Base-by-base conservation (phyloP, 2,113 vertebrate genomes). In the Phyllostomus hastatus region DNA sequence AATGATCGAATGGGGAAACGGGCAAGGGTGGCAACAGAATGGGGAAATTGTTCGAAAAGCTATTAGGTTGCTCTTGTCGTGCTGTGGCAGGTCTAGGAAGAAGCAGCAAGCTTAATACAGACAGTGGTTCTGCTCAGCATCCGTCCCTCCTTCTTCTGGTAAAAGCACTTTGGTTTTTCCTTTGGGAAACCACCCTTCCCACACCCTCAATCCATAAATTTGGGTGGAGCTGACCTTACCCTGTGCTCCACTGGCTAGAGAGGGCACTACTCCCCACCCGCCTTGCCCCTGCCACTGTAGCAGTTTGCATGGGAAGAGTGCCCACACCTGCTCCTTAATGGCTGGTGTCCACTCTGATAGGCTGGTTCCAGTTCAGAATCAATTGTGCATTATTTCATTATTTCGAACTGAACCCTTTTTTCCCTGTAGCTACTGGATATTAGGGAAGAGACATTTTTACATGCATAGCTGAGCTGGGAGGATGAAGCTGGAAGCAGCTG, bases 141-240 rank as follows among this genome's bases (percentile, higher is more conserved):
- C 61, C 50, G 26, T 95, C 46, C 88, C 46, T 85, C 16, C 81
- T 92, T 69, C n/a, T 91, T 91, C 93, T 84, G 94, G 66, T 69
- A 94, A 96, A 94, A 88, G 88, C 87, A 95, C 83, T 92, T 81
- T 31, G 69, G 33, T 52, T 95, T 86, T 86, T 95, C 75, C 54
- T 95, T 78, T 70, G 87, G 87, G 90, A 90, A 76, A 81, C 17
- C 43, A 70, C 46, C 57, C 61, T 95, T 4, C 22, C 48, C 22
- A 15, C 28, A 88, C 85, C 24, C 28, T 80, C 35, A 43, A 24
- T 59, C 79, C 24, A 8, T 72, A 84, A 76, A 41, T 79, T 41
- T 75, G 54, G 31, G n/a, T 67, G n/a, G 72, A 57, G 20, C 11
- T 75, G 72, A 73, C 28, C 9, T 93, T 43, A 33, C 17, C n/a